Evolutionary conservation across 2,113 vertebrate species (phyloP).

Genomic region (Poeciliopsis turrubarensis): DNA sequence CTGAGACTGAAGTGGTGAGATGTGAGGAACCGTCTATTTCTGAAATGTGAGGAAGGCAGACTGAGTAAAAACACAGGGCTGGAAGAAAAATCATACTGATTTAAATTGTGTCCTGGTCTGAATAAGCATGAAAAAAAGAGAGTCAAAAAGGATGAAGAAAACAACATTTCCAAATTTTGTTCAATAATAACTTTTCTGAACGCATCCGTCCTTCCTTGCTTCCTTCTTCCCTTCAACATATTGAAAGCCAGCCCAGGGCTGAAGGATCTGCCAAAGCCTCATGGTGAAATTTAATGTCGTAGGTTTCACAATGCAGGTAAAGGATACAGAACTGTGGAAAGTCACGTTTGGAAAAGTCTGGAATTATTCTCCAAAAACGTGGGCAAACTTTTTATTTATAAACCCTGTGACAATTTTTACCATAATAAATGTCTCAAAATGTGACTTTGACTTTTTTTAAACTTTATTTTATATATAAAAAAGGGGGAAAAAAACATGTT

Average conservation of each 20-base stretch:
- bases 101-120: not conserved
- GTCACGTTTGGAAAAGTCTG: not conserved
- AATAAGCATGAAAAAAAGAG: not conserved
- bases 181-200: not conserved
- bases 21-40: not conserved
- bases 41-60: slow-evolving; percentile 7
- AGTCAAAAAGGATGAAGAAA: not conserved
- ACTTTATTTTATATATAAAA: slow-evolving; percentile 31
- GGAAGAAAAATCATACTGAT: not conserved
- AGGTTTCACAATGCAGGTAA: not conserved
- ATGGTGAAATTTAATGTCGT: not conserved
- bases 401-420: slow-evolving; percentile 25
- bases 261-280: no score
- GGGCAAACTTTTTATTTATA: slow-evolving; percentile 23
- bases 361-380: not conserved
- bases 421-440: slow-evolving; percentile 35
- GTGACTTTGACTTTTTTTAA: slow-evolving; percentile 7
- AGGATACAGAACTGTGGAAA: not conserved
- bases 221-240: not conserved
- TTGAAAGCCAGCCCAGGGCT: no score
- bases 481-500: not conserved
- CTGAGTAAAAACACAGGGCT: not conserved
- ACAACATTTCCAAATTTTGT: not conserved
- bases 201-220: not conserved
- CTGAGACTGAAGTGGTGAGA: slow-evolving; percentile 4